Percentiles rank a stretch among this genome's conserved stretches.
Evolutionary conservation across 2,113 vertebrate genomes (phyloP).

Genomic region (Pelusios castaneus): DNA sequence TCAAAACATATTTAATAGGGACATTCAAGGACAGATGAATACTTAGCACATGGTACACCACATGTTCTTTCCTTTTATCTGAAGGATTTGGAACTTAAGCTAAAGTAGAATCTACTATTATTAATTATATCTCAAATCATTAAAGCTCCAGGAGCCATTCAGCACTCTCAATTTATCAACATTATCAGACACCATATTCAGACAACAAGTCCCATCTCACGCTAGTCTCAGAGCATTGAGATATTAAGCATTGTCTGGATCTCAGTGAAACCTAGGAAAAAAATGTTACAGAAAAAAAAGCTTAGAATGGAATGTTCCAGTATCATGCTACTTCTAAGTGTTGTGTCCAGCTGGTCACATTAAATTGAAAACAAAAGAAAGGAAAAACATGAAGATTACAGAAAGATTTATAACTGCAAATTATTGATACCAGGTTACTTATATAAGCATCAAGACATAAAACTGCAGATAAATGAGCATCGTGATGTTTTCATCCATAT

Average conservation of each 20-base stretch:
- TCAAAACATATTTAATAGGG: neutral
- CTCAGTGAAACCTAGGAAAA: neutral
- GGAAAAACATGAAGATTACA: neutral
- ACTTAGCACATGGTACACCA: slow-evolving; percentile 1
- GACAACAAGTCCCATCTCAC: neutral
- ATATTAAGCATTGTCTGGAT: neutral
- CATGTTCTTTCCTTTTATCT: neutral
- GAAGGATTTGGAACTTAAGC: neutral
- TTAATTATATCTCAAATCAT: neutral
- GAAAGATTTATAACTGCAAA: rapidly evolving
- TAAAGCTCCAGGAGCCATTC: neutral
- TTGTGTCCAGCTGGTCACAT: neutral
- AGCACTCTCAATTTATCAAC: neutral
- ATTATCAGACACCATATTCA: neutral
- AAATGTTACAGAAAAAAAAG: rapidly evolving
- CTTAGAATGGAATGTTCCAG: neutral
- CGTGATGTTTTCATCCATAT: neutral
- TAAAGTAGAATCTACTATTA: neutral
- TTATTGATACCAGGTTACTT: neutral
- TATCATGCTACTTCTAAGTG: neutral
- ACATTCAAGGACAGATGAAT: slow-evolving; percentile 1
- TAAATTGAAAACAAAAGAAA: neutral
- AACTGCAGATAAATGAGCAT: rapidly evolving
- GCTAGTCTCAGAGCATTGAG: rapidly evolving
- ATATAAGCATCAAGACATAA: rapidly evolving